These are phyloP conservation scores for Gallinago nigripennis DNA, from an alignment of 2,797 vertebrate species.

Conservation along the genomic window DNA sequence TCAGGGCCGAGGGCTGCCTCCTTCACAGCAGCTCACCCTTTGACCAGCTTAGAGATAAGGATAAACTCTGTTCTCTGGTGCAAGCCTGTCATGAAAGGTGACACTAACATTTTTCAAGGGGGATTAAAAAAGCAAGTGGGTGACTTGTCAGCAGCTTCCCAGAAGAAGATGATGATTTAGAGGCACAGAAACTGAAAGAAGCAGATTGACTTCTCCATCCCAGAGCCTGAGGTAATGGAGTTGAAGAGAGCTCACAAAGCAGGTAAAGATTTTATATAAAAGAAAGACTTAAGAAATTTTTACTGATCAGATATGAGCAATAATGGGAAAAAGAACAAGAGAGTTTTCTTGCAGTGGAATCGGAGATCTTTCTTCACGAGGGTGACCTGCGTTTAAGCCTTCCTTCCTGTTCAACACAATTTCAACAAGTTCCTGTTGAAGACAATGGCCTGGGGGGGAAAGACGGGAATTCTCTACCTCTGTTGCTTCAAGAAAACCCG, in stretches of 20 bases:
- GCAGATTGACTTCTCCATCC: not conserved
- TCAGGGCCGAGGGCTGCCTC: not conserved
- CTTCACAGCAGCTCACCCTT: not conserved
- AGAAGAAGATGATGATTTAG: not conserved
- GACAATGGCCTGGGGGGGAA: not conserved
- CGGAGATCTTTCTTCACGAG: not conserved
- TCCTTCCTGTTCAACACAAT: not conserved
- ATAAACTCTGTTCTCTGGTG: not conserved
- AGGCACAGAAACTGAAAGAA: conserved; percentile 24
- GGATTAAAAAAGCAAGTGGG: not conserved
- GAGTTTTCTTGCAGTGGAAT: not conserved
- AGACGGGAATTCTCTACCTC: not conserved
- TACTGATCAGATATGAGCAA: not conserved
- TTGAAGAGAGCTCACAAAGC: not conserved
- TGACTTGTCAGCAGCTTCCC: not conserved
- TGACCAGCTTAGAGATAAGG: not conserved
- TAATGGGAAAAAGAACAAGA: not conserved
- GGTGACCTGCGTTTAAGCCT: not conserved
- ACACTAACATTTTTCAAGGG: not conserved
- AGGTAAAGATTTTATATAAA: not conserved
- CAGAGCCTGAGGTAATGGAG: not conserved
- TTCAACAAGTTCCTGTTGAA: not conserved
- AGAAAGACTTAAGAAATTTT: not conserved
- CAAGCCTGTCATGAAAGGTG: not conserved
- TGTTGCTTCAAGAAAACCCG: not conserved